Evolutionary conservation across 2,797 vertebrate genomes (phyloP).

Genomic region (Rhadinocentrus ornatus): DNA sequence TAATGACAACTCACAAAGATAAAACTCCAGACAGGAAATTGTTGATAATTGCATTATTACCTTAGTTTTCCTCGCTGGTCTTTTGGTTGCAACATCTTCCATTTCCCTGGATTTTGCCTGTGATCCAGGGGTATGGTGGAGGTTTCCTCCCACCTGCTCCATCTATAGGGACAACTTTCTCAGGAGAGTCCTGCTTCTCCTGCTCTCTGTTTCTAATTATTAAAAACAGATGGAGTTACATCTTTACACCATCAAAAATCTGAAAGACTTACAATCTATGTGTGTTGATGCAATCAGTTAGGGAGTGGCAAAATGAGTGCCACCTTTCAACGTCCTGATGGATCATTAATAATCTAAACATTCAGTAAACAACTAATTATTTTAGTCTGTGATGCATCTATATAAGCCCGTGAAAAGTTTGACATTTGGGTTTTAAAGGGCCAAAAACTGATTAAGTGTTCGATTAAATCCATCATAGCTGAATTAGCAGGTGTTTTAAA

Average conservation of each 20-base stretch:
- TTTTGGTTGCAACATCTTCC: slow-evolving; percentile 32
- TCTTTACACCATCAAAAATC: not conserved
- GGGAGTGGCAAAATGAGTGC: not conserved
- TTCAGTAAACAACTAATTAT: not conserved
- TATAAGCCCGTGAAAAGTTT: too few relatives aligned
- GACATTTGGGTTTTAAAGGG: not conserved
- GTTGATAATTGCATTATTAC: slow-evolving; percentile 19
- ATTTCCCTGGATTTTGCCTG: not conserved
- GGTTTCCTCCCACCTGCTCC: slow-evolving; percentile 38
- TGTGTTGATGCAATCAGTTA: not conserved
- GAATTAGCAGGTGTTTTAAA: not conserved
- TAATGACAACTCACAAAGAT: not conserved
- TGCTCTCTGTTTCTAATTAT: not conserved
- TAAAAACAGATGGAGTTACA: not conserved
- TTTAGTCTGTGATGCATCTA: not conserved
- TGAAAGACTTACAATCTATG: not conserved
- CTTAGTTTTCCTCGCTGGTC: slow-evolving; percentile 3
- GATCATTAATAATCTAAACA: not conserved
- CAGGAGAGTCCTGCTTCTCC: slow-evolving; percentile 10
- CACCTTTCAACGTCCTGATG: not conserved
- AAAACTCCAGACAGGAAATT: not conserved
- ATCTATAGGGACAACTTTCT: slow-evolving; percentile 24
- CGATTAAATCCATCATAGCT: not conserved
- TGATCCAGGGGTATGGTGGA: not conserved
- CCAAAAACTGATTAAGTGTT: not conserved